These are phyloP conservation scores for Saccostrea cuccullata DNA, from an alignment of 1,140 invertebrate species.

Conservation along the genomic window DNA sequence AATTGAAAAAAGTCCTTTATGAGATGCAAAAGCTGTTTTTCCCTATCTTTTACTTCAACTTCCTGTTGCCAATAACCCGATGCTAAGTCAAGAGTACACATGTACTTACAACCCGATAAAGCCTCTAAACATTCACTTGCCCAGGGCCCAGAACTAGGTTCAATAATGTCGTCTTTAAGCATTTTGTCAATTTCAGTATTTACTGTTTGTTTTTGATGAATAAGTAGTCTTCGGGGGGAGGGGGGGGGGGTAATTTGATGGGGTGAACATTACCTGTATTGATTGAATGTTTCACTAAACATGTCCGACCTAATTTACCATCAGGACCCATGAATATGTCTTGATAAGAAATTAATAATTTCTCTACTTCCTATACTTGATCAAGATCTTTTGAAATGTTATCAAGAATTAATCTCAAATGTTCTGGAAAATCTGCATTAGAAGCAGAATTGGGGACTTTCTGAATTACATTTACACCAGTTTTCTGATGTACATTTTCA, in stretches of 20 bases:
- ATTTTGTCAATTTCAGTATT: slow-evolving; percentile 58
- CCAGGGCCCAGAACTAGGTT: slow-evolving; percentile 76
- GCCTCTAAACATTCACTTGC: slow-evolving; percentile 67
- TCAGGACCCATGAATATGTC: slow-evolving; percentile 41
- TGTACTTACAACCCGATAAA: neutral
- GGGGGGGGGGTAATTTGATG: slow-evolving; percentile 32
- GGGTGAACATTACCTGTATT: neutral
- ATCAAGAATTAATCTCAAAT: too few species aligned
- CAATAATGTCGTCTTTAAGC: slow-evolving; percentile 73
- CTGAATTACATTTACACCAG: too few species aligned
- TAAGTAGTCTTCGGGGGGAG: slow-evolving; percentile 10
- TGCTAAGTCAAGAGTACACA: slow-evolving; percentile 8
- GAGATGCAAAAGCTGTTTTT: slow-evolving; percentile 24
- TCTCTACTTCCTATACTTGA: too few species aligned
- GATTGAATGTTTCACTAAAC: slow-evolving; percentile 25
- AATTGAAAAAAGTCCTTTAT: slow-evolving; percentile 34
- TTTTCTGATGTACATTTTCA: too few species aligned
- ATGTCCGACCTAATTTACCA: slow-evolving; percentile 19
- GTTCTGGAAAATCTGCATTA: too few species aligned
- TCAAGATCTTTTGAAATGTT: too few species aligned
- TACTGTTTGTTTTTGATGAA: slow-evolving; percentile 6
- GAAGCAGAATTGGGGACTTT: too few species aligned
- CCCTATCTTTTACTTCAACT: slow-evolving; percentile 14
- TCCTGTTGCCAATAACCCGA: slow-evolving; percentile 28
- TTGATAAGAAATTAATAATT: too few species aligned